These are phyloP conservation scores for Tokudaia tokunoshimensis DNA, from an alignment of 2,797 vertebrate species.

Conservation along the genomic window DNA sequence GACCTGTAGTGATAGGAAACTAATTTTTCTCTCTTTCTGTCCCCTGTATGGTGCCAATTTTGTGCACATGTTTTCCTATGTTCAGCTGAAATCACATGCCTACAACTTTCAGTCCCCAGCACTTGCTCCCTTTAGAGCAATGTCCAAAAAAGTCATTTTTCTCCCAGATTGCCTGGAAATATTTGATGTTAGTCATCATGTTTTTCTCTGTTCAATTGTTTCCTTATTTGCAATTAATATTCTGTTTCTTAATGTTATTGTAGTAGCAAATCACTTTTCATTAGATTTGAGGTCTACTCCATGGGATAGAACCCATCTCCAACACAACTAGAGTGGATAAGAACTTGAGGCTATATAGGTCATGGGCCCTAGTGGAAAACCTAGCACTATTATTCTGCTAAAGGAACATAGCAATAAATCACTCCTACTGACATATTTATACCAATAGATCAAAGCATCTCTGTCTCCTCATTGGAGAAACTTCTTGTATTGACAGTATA, in stretches of 20 bases:
- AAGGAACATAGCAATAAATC: background rate
- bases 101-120: background rate
- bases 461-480: background rate
- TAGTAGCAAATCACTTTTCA: background rate
- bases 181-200: background rate
- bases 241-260: slow-evolving; percentile 22
- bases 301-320: background rate
- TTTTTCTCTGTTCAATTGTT: background rate
- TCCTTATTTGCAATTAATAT: slow-evolving; percentile 26
- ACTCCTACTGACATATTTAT: background rate
- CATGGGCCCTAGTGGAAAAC: background rate
- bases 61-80: background rate
- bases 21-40: background rate
- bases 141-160: background rate
- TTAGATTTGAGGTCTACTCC: background rate
- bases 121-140: slow-evolving; percentile 3
- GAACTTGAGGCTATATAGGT: background rate
- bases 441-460: background rate
- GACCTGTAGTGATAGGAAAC: background rate
- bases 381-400: background rate
- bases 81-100: background rate
- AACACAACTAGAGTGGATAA: background rate
- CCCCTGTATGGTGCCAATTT: background rate
- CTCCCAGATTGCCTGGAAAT: background rate
- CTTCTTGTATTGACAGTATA: slow-evolving; percentile 39